Conservation (phyloP, 2,113 vertebrate genomes). For the Lichenostomus cassidix region DNA sequence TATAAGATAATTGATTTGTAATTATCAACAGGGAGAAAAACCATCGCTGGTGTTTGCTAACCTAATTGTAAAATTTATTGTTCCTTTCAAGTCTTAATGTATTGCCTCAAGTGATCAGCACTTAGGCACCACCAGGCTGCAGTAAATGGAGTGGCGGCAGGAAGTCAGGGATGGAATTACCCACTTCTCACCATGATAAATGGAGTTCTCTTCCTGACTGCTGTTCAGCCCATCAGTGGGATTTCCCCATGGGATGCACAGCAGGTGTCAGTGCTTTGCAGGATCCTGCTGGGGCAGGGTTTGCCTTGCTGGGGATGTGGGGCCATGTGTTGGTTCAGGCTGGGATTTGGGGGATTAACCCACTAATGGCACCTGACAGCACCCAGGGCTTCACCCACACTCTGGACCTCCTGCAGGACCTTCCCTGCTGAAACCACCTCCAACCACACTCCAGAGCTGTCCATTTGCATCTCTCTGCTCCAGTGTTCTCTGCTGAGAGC, state of each 20-base stretch:
- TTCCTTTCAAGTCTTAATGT: slow-evolving; percentile 67
- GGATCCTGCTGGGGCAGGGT: neutral
- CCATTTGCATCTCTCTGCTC: neutral
- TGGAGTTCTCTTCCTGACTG: neutral
- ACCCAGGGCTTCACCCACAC: neutral
- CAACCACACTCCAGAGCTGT: neutral
- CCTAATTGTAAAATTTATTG: slow-evolving; percentile 73
- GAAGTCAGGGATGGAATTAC: slow-evolving; percentile 27
- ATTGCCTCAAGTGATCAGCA: slow-evolving; percentile 60
- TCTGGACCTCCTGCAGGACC: neutral
- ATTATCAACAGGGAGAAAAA: slow-evolving; percentile 63
- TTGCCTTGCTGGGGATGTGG: neutral
- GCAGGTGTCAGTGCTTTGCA: neutral
- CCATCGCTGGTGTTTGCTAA: slow-evolving; percentile 57
- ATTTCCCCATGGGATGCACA: neutral
- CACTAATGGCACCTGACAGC: neutral
- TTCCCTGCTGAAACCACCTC: accelerated
- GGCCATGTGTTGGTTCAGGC: neutral
- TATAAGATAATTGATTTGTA: slow-evolving; percentile 74
- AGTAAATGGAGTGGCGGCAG: slow-evolving; percentile 64
- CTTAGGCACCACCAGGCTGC: slow-evolving; percentile 51
- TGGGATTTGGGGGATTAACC: neutral
- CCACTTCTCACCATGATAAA: neutral
- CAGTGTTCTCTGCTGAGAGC: no score
- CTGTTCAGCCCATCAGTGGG: neutral